A percentile compares a stretch with the other conserved stretches of the same genome.
These are phyloP conservation scores for Beaufortia kweichowensis DNA, from an alignment of 2,113 vertebrate species.

Conservation along the genomic window DNA sequence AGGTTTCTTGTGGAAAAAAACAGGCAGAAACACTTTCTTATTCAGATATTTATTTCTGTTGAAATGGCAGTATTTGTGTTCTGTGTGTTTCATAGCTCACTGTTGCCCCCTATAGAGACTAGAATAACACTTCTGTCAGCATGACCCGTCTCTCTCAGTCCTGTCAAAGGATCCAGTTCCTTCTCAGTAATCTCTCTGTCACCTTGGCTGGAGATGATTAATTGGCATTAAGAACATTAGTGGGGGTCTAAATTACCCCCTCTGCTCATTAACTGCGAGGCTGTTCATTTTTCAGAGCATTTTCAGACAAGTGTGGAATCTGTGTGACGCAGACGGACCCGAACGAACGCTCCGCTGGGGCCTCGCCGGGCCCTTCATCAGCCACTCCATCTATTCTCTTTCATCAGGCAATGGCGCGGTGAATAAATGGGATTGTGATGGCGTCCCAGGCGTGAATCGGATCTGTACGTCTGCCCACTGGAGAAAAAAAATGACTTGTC, in stretches of 20 bases:
- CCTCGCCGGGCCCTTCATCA: constrained; percentile 41
- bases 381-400: constrained; percentile 42
- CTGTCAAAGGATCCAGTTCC: constrained; percentile 65
- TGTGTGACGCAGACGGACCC: constrained; percentile 50
- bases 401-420: constrained; percentile 31
- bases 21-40: constrained; percentile 14
- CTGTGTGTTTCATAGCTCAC: constrained; percentile 39
- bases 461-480: constrained; percentile 28
- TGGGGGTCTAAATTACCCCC: constrained; percentile 67
- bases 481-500: not conserved
- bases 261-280: constrained; percentile 66
- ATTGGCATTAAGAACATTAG: constrained; percentile 73
- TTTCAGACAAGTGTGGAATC: constrained; percentile 58
- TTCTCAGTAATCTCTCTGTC: constrained; percentile 74
- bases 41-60: too few relatives aligned
- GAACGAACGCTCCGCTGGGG: constrained; percentile 27
- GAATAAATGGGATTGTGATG: constrained; percentile 48
- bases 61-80: constrained; percentile 17
- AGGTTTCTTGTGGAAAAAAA: not conserved
- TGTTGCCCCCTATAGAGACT: constrained; percentile 56
- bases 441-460: constrained; percentile 14
- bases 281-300: constrained; percentile 56
- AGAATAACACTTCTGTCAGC: constrained; percentile 26
- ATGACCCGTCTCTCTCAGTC: constrained; percentile 54
- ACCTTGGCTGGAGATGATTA: constrained; percentile 68